These are phyloP conservation scores for Caenorhabditis sp. DNA, from an alignment of 2,888 invertebrate species.

Conservation along the genomic window DNA sequence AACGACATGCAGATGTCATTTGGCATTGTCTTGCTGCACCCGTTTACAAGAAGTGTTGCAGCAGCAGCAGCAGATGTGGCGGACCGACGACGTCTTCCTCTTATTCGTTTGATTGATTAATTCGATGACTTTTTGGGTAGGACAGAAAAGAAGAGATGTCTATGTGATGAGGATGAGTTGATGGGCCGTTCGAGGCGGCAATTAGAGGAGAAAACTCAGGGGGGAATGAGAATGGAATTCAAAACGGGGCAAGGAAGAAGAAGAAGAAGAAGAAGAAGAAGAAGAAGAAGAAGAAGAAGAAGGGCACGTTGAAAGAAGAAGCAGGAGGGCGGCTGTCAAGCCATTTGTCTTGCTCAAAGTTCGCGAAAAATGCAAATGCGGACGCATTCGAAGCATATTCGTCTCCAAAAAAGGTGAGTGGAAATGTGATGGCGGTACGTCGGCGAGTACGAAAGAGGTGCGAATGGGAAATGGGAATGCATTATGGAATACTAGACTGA, in stretches of 20 bases:
- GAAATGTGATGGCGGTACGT: background rate
- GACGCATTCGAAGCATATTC: background rate
- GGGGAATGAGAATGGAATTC: too few species aligned
- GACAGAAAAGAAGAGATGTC: slow-evolving; percentile 1
- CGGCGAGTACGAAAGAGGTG: too few species aligned
- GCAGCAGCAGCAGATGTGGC: slow-evolving; percentile 38
- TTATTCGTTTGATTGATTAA: slow-evolving; percentile 48
- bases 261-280: slow-evolving; percentile 3
- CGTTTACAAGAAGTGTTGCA: slow-evolving; percentile 27
- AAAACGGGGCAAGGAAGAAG: slow-evolving; percentile 9
- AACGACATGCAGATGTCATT: slow-evolving; percentile 28
- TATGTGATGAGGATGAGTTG: slow-evolving; percentile 32
- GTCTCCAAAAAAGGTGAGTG: background rate
- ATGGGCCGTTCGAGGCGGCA: slow-evolving; percentile 37
- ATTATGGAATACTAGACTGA: too few species aligned
- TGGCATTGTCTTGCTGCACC: slow-evolving; percentile 28
- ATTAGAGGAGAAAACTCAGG: too few species aligned
- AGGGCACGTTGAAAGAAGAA: background rate
- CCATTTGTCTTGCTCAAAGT: slow-evolving; percentile 27
- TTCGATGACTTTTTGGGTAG: slow-evolving; percentile 35
- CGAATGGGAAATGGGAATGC: background rate
- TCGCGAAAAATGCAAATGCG: slow-evolving; percentile 15
- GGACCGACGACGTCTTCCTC: slow-evolving; percentile 18
- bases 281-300: background rate
- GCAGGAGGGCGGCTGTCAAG: background rate